Base-by-base conservation (phyloP, 2,888 invertebrate species). In the Calephelis perditalis region DNA sequence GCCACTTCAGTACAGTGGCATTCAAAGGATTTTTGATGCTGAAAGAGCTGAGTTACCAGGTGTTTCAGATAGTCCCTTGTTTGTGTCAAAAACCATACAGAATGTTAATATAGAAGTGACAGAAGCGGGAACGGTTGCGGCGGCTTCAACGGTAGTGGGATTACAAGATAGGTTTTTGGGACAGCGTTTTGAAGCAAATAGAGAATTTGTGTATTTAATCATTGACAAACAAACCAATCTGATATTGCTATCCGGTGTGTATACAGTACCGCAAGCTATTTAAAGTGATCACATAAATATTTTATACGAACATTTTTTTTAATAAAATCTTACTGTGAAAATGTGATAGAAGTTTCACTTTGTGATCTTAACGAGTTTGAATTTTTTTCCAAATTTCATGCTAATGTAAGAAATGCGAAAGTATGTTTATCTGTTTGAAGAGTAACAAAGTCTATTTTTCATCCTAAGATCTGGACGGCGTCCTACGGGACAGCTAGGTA, bases 71-170 rank as follows among this genome's bases (percentile, higher is more conserved):
- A 89, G 90, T 63, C 83, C 92, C 7, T 77, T 93, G 15, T 92
- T 82, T 70, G 87, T 95, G 4, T 92, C 93, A 0, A 86, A 92
- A 56, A 84, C 94, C 0, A 82, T 94, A 12, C 96, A 96, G 72
- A 94, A 93, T 70, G 94, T 95, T 0, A 92, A 92, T 70, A 92
- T 96, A 61, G 94, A 94, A 70, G 95, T 96, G 0, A 93, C 92
- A 59, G 96, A 96, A 79, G 92, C 94, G 73, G 96, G 96, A 0
- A 95, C 95, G 0, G 92, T 93, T 4, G 95, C 95, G 0, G 91
- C 93, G 0, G 92, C 93, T 0, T 92, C 93, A 0, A 92, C 94
- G 4, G 90, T 89, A 0, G 78, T 88, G 0, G 87, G 86, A 0
- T 73, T 90, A 57, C 87, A 90, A 71, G 86, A 88, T 40, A 82